Conservation (phyloP, 2,888 invertebrate genomes). For the Eupithecia centaureata region DNA sequence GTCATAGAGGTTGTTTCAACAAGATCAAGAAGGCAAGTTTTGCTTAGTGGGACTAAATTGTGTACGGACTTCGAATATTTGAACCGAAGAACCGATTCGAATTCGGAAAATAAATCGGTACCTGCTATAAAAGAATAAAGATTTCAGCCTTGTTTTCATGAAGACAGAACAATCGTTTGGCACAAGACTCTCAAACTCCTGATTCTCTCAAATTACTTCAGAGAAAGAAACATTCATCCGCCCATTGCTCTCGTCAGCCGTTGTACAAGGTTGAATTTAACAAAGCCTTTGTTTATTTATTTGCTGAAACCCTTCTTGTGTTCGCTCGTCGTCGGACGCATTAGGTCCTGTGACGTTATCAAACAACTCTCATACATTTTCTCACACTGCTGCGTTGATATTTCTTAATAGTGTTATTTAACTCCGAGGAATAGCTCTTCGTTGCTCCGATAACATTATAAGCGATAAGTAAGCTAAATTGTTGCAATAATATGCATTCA, state of each 20-base stretch:
- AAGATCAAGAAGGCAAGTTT: background rate
- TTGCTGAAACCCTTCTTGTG: slow-evolving; percentile 21
- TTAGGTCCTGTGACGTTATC: background rate
- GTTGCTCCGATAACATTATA: background rate
- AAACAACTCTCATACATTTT: slow-evolving; percentile 12
- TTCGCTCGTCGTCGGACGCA: slow-evolving; percentile 6
- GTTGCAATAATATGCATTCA: background rate
- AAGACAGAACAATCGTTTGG: slow-evolving; percentile 22
- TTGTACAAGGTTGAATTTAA: slow-evolving; percentile 12
- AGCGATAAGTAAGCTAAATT: background rate
- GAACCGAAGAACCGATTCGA: background rate
- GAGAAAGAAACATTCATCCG: slow-evolving; percentile 1
- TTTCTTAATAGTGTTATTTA: background rate
- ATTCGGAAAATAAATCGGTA: background rate
- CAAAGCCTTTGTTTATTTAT: slow-evolving; percentile 26
- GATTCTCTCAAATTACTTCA: background rate
- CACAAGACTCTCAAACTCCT: background rate
- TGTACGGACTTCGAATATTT: background rate
- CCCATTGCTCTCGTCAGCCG: background rate
- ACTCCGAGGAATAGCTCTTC: background rate
- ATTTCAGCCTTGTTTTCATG: slow-evolving; percentile 13
- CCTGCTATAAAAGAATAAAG: background rate
- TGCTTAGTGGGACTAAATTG: background rate
- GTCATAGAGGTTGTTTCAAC: background rate
- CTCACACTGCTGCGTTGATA: background rate